Evolutionary conservation across 1,140 invertebrate genomes (phyloP).

Genomic region (Halesus radiatus): DNA sequence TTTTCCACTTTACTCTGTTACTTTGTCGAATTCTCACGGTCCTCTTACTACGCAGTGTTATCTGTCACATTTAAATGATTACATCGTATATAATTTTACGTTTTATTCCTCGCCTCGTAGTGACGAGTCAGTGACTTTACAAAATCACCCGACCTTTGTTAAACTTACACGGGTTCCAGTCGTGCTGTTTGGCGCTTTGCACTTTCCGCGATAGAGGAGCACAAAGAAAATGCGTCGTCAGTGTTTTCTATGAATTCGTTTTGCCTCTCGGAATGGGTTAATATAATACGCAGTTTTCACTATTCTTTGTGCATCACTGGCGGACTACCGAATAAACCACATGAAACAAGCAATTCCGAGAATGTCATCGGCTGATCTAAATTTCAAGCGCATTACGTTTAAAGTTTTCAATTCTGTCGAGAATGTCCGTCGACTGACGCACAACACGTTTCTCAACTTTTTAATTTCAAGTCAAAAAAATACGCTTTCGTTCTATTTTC

Average conservation of each 20-base stretch:
- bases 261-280: not conserved
- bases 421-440: no score
- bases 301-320: constrained; percentile 34
- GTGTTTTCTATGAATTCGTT: constrained; percentile 31
- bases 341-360: not conserved
- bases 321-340: not conserved
- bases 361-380: not conserved
- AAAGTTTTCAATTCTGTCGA: no score
- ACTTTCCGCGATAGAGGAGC: constrained; percentile 10
- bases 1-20: no score
- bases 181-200: not conserved
- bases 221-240: constrained; percentile 33
- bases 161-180: constrained; percentile 15
- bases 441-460: no score
- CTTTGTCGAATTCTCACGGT: not conserved
- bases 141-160: constrained; percentile 2
- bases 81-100: constrained; percentile 1
- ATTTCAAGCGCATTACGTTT: no score
- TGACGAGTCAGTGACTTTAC: constrained; percentile 25
- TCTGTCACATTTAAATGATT: constrained; percentile 8
- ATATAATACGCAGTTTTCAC: constrained; percentile 34
- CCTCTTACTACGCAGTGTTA: constrained; percentile 7
- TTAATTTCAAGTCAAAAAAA: no score
- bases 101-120: not conserved
- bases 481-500: no score